Base-by-base conservation (phyloP, 2,888 invertebrate species). In the Drosophila cognata region DNA sequence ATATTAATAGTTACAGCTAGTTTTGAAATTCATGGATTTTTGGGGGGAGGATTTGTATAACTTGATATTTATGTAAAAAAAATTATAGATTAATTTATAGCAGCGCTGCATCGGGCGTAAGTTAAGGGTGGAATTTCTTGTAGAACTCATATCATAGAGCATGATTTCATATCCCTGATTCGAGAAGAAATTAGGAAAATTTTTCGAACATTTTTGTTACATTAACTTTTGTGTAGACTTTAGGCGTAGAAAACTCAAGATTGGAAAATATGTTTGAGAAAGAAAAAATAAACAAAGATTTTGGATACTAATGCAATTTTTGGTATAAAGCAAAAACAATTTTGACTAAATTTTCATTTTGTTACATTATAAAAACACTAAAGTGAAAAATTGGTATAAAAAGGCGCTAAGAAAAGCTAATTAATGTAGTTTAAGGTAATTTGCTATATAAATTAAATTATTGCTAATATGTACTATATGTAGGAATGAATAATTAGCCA, bases 101-200 rank as follows among this genome's bases (percentile, higher is more conserved):
- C 91, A 90, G 86, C 92, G 88, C 84, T 91, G 92, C 92, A 92
- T 89, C 91, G 92, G 91, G 71, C 57, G 62, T 57, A 65, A 74
- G 62, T 68, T 64, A 61, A 13, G 28, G 60, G 33, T 55, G 25
- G 18, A 41, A n/a, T 57, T 56, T 51, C 53, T 68, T 36, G 57
- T 55, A 35, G 6, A 33, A 55, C 48, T 41, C 13, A 35, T 55
- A 56, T 56, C 25, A n/a, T 28, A 25, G 48, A 66, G 35, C 13
- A 18, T 11, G 18, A n/a, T 41, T 36, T 35, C 18, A n/a, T 18
- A 25, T 31, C 28, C 16, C 41, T 11, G 41, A 61, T 48, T 28
- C 0, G 31, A 52, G 48, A 35, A 13, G 7, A n/a, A 60, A 55
- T 5, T 31, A 46, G 55, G 3, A 25, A 10, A 33, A 31, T 46